A percentile compares a stretch with the other conserved stretches of the same genome.
phyloP scores from a whole-genome alignment of 2,113 vertebrate genomes.

The Ceyx cyanopectus region DNA sequence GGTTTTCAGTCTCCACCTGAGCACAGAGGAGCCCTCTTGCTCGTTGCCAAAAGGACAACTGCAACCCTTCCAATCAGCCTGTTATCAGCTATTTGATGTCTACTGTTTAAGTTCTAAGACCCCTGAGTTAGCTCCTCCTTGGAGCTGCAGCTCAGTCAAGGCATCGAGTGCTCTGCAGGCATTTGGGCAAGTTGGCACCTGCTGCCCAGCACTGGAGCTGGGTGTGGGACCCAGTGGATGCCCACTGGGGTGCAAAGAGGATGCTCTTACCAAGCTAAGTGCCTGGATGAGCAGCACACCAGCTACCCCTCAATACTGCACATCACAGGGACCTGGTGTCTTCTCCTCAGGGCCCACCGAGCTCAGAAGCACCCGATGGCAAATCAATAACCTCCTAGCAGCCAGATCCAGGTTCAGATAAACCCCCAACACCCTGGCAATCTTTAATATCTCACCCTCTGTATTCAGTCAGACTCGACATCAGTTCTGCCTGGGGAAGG shows the following conservation, averaged over 20 bases:
- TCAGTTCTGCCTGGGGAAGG: background rate
- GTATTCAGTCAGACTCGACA: background rate
- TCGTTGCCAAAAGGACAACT: accelerated
- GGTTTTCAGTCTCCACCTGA: background rate
- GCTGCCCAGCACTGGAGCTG: background rate
- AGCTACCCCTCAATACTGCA: accelerated
- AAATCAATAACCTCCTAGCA: background rate
- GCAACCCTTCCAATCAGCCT: background rate
- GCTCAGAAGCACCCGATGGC: background rate
- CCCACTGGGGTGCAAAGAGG: background rate
- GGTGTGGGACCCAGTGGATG: background rate
- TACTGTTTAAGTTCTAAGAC: background rate
- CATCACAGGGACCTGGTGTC: background rate
- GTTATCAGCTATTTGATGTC: accelerated
- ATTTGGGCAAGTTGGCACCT: background rate
- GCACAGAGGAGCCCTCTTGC: background rate
- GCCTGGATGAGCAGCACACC: background rate
- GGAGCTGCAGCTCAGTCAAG: background rate
- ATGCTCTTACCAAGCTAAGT: background rate
- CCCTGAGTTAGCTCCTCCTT: background rate
- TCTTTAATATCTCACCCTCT: background rate
- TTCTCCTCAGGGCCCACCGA: background rate
- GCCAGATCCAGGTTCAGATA: background rate
- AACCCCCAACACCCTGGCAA: background rate
- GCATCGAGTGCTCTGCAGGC: background rate